phyloP scores from a whole-genome alignment of 1,140 invertebrate species.

The Diachasmimorpha longicaudata region DNA sequence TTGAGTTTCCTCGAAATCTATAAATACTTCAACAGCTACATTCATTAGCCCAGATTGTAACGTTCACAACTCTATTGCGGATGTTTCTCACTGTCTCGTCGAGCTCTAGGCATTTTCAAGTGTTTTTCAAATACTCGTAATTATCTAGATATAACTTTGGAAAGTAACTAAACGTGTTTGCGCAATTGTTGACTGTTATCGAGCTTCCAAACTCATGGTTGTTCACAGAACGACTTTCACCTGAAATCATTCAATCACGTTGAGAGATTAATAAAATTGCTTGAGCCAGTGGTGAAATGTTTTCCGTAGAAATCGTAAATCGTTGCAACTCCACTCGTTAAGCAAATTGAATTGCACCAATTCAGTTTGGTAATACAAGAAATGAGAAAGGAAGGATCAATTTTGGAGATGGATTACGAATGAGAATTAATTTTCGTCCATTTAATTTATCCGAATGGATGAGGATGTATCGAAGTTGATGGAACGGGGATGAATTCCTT shows the following conservation, averaged over 20 bases:
- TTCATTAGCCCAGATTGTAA: not conserved
- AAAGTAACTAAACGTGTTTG: conserved; percentile 7
- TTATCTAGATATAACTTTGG: conserved; percentile 5
- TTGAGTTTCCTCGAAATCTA: not conserved
- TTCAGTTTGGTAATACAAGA: no score
- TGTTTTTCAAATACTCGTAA: conserved; percentile 7
- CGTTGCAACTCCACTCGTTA: not conserved
- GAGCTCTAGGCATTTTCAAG: conserved; percentile 1
- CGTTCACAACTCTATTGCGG: not conserved
- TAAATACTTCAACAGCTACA: not conserved
- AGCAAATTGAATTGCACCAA: not conserved
- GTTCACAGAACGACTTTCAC: not conserved
- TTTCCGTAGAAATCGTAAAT: conserved; percentile 9
- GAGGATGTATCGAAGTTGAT: no score
- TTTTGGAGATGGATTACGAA: no score
- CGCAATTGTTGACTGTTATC: not conserved
- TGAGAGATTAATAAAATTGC: not conserved
- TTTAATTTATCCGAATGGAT: no score
- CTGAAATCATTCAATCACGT: not conserved
- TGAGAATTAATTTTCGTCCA: no score
- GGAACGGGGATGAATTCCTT: no score
- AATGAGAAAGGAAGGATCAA: no score
- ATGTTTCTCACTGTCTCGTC: not conserved
- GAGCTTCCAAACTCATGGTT: not conserved
- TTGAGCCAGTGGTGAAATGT: conserved; percentile 21